phyloP scores from a whole-genome alignment of 2,888 invertebrate genomes.

The Eremobia ochroleuca region DNA sequence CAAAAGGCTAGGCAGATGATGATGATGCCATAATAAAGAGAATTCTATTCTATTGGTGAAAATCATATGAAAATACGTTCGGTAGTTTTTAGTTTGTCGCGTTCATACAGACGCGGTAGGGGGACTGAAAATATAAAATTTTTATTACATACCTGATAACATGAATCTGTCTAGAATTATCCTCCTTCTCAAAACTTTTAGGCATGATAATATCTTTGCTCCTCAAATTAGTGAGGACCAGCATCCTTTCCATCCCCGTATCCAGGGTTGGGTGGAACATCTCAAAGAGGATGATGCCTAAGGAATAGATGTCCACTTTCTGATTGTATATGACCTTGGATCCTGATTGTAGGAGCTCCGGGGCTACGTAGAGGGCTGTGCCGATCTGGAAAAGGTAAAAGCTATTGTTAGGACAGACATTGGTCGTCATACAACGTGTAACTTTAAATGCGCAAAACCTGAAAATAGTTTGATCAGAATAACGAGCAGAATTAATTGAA shows the following conservation, averaged over 20 bases:
- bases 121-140: background rate
- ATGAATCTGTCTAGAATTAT: conserved; percentile 91
- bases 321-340: conserved; percentile 95
- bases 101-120: too few relatives aligned
- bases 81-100: too few relatives aligned
- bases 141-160: conserved; percentile 91
- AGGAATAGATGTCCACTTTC: conserved; percentile 96
- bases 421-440: too few relatives aligned
- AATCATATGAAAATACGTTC: too few relatives aligned
- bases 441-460: too few relatives aligned
- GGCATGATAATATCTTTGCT: conserved; percentile 94
- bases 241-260: conserved; percentile 97
- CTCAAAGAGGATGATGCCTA: conserved; percentile 98
- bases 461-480: too few relatives aligned
- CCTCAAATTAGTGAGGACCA: conserved; percentile 94
- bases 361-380: conserved; percentile 98
- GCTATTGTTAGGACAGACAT: background rate
- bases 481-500: too few relatives aligned
- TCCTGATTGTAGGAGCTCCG: conserved; percentile 94
- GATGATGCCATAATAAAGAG: too few relatives aligned
- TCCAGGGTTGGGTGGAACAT: conserved; percentile 97
- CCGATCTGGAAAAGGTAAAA: conserved; percentile 92
- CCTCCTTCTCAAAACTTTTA: conserved; percentile 91
- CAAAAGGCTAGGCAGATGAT: too few relatives aligned
- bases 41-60: too few relatives aligned